Evolutionary conservation across 2,888 invertebrate genomes (phyloP).

Genomic region (Tachystola acroxantha): DNA sequence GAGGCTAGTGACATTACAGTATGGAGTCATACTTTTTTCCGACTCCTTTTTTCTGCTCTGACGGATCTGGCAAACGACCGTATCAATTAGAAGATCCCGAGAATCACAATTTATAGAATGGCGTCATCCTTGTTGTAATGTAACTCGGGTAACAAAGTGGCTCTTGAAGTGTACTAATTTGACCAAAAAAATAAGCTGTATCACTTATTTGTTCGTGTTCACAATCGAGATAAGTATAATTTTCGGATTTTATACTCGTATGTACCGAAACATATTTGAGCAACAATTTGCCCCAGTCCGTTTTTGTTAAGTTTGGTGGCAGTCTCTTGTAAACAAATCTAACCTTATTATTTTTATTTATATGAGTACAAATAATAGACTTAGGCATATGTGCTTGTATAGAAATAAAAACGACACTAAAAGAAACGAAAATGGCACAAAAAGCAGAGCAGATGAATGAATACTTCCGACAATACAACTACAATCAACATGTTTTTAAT

Average conservation of each 20-base stretch:
- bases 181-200: too few species aligned
- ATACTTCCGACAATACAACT: not conserved
- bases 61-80: constrained; percentile 11
- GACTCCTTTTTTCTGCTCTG: constrained; percentile 8
- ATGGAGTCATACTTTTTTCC: constrained; percentile 11
- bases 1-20: not conserved
- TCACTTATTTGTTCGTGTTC: too few species aligned
- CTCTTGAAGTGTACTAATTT: constrained; percentile 5
- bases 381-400: not conserved
- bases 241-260: too few species aligned
- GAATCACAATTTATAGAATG: constrained; percentile 21
- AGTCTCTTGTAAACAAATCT: too few species aligned
- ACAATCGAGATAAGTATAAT: too few species aligned
- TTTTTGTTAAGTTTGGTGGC: too few species aligned
- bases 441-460: constrained; percentile 2
- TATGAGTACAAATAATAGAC: not conserved
- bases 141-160: not conserved
- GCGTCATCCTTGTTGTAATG: constrained; percentile 17
- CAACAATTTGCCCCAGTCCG: too few species aligned
- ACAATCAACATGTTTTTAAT: not conserved
- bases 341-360: too few species aligned
- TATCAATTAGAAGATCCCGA: constrained; percentile 24
- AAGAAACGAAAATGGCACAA: too few species aligned
- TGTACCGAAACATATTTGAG: too few species aligned
- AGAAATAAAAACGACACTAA: not conserved